Evolutionary conservation across 2,113 vertebrate species (phyloP).

Genomic region (Hemicordylus capensis): DNA sequence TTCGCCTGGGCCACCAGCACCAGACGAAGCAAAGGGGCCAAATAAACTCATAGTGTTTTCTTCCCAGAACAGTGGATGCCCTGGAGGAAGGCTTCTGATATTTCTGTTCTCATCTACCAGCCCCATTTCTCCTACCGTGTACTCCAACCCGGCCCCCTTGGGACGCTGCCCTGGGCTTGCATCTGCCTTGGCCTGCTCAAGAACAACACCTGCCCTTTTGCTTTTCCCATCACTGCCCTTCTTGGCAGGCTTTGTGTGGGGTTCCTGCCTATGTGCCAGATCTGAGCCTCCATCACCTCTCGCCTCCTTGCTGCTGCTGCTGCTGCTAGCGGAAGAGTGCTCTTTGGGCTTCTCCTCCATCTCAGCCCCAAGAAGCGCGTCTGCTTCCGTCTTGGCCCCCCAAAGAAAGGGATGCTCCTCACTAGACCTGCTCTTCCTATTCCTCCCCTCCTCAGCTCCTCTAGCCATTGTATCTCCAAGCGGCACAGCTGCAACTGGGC

Average conservation of each 20-base stretch:
- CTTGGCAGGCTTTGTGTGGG: constrained; percentile 29
- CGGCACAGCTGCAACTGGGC: neutral
- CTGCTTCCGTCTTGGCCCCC: neutral
- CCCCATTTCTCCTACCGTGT: constrained; percentile 7
- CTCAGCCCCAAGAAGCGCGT: neutral
- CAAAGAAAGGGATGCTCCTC: neutral
- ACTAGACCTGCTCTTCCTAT: neutral
- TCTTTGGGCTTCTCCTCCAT: neutral
- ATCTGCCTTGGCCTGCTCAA: constrained; percentile 26
- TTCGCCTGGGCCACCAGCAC: neutral
- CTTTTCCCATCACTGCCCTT: constrained; percentile 56
- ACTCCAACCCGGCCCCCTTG: neutral
- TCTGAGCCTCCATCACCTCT: neutral
- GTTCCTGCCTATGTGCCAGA: neutral
- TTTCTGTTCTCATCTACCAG: constrained; percentile 78
- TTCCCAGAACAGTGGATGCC: neutral
- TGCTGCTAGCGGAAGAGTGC: neutral
- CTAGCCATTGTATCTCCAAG: neutral
- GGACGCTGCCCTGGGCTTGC: constrained; percentile 28
- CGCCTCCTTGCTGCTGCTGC: neutral
- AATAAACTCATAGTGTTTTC: neutral
- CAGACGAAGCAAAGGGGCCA: neutral
- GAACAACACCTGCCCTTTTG: constrained; percentile 40
- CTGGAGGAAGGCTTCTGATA: constrained; percentile 59
- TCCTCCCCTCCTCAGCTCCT: rapidly evolving